phyloP scores from a whole-genome alignment of 2,888 invertebrate genomes.

The Pheosia tremula region DNA sequence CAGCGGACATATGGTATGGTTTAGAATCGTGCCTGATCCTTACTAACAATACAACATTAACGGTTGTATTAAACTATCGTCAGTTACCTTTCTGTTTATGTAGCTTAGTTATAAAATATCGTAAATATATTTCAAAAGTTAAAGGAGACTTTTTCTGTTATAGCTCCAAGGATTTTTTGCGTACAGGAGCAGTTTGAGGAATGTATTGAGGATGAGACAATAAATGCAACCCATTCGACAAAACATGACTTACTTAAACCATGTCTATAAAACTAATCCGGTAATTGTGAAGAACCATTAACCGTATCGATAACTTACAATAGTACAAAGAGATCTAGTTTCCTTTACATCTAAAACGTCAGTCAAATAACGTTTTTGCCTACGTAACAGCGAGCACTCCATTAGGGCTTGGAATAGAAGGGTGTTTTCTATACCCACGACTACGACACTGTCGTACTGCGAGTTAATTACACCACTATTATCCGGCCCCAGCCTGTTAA shows the following conservation, averaged over 20 bases:
- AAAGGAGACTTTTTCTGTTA: too few relatives aligned
- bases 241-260: too few relatives aligned
- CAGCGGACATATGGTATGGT: constrained; percentile 29
- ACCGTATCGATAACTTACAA: background rate
- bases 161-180: background rate
- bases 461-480: background rate
- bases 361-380: constrained; percentile 16
- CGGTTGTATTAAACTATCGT: constrained; percentile 29
- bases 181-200: too few relatives aligned
- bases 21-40: constrained; percentile 21
- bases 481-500: background rate
- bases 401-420: constrained; percentile 47
- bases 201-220: too few relatives aligned
- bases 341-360: background rate
- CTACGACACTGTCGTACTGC: constrained; percentile 15
- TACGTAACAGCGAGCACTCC: constrained; percentile 29
- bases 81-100: constrained; percentile 10
- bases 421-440: constrained; percentile 38
- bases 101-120: too few relatives aligned
- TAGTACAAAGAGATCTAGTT: background rate
- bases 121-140: too few relatives aligned
- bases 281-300: background rate
- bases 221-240: too few relatives aligned
- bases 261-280: too few relatives aligned
- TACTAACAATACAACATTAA: constrained; percentile 39